Conservation (phyloP, 1,140 invertebrate species). For the Brevipalpus yothersi region DNA sequence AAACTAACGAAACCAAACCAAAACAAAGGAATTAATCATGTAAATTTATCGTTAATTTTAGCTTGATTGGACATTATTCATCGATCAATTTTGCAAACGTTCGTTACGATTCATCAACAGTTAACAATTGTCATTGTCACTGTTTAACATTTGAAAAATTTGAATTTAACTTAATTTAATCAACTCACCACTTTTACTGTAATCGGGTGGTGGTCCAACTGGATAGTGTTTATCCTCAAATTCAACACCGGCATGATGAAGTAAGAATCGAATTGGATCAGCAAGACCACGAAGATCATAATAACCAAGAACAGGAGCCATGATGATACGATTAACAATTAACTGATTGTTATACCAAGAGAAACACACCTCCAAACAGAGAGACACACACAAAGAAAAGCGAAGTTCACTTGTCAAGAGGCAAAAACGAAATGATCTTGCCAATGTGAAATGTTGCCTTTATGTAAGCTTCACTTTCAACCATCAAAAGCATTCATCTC, state of each 20-base stretch:
- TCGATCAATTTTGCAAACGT: not conserved
- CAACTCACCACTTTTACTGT: not conserved
- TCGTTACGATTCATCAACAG: not conserved
- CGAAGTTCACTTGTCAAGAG: too few species aligned
- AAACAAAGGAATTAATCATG: not conserved
- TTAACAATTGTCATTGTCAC: too few species aligned
- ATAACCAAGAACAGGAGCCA: slow-evolving; percentile 22
- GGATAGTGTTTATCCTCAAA: slow-evolving; percentile 31
- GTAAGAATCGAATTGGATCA: slow-evolving; percentile 42
- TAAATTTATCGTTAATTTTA: not conserved
- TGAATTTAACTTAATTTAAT: not conserved
- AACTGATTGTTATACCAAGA: too few species aligned
- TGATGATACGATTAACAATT: not conserved
- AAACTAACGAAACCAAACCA: slow-evolving; percentile 2
- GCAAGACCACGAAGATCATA: slow-evolving; percentile 34
- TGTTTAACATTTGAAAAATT: not conserved
- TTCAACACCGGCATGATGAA: slow-evolving; percentile 37
- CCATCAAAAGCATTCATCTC: too few species aligned
- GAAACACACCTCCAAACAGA: too few species aligned
- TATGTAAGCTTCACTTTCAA: too few species aligned
- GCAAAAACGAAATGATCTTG: too few species aligned
- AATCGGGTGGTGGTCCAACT: not conserved
- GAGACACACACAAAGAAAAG: too few species aligned
- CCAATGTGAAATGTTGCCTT: too few species aligned
- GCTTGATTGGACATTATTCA: not conserved